Evolutionary conservation across 2,113 vertebrate genomes (phyloP).

Genomic region (Meriones unguiculatus): DNA sequence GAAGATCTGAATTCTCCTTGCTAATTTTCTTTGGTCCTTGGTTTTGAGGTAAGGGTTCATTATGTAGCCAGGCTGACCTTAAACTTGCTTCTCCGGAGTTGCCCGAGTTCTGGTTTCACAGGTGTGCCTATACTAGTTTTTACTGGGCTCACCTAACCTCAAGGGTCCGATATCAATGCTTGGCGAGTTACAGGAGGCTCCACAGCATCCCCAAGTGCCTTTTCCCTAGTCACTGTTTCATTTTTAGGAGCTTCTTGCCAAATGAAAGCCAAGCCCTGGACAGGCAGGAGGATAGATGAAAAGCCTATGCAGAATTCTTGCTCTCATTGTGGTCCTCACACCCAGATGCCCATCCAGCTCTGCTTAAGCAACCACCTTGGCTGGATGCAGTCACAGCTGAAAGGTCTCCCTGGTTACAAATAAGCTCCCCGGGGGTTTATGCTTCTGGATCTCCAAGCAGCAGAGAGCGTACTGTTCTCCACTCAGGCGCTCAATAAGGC

Average conservation of each 20-base stretch:
- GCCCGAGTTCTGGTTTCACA: not conserved
- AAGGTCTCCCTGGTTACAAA: conserved; percentile 5
- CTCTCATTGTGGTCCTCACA: not conserved
- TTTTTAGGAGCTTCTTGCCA: conserved; percentile 49
- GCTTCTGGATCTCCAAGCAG: not conserved
- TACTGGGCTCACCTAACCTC: not conserved
- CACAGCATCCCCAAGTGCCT: not conserved
- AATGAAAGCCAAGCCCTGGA: conserved; percentile 13
- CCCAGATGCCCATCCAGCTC: not conserved
- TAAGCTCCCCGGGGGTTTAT: not conserved
- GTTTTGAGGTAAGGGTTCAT: not conserved
- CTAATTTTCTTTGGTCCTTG: not conserved
- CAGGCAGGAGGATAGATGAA: not conserved
- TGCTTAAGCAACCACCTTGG: not conserved
- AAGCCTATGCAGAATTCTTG: conserved; percentile 53
- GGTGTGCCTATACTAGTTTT: not conserved
- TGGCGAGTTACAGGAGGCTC: not conserved
- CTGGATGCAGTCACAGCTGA: not conserved
- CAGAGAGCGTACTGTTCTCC: conserved; percentile 31
- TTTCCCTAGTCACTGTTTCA: not conserved
- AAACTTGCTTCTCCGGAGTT: not conserved
- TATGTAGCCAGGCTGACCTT: not conserved
- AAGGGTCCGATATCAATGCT: not conserved
- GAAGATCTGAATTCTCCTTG: not conserved
- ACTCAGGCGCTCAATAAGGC: not conserved